Conservation (phyloP, 1,140 invertebrate species). For the Pogonomyrmex californicus region DNA sequence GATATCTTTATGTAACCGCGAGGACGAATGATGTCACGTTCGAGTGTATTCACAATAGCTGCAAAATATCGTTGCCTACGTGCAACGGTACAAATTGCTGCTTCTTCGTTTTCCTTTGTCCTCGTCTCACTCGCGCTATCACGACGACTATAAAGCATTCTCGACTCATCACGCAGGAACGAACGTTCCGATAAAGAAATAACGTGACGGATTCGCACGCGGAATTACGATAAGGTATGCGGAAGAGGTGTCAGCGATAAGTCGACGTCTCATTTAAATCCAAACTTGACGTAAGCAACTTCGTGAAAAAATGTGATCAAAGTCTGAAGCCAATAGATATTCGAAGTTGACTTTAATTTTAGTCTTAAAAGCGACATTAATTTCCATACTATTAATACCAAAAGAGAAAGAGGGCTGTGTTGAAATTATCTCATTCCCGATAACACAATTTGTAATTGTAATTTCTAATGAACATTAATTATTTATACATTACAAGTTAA, state of each 20-base stretch:
- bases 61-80: constrained; percentile 24
- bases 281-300: neutral
- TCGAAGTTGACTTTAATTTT: neutral
- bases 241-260: constrained; percentile 28
- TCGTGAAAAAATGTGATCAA: neutral
- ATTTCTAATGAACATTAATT: neutral
- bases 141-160: constrained; percentile 8
- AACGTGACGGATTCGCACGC: constrained; percentile 6
- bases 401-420: neutral
- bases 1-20: constrained; percentile 80
- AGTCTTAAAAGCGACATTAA: neutral
- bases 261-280: constrained; percentile 23
- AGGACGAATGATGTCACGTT: constrained; percentile 82
- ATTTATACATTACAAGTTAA: neutral
- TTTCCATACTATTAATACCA: neutral
- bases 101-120: constrained; percentile 29
- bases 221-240: constrained; percentile 44
- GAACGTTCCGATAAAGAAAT: constrained; percentile 23
- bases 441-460: neutral
- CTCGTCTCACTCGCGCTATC: neutral
- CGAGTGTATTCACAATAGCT: constrained; percentile 69
- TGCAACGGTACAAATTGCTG: constrained; percentile 36
- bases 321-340: neutral
- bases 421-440: neutral
- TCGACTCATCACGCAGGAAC: constrained; percentile 15